A percentile compares a stretch with the other conserved stretches of the same genome.
Evolutionary conservation across 1,140 invertebrate genomes (phyloP).

Genomic region (Drosophila baimaii): DNA sequence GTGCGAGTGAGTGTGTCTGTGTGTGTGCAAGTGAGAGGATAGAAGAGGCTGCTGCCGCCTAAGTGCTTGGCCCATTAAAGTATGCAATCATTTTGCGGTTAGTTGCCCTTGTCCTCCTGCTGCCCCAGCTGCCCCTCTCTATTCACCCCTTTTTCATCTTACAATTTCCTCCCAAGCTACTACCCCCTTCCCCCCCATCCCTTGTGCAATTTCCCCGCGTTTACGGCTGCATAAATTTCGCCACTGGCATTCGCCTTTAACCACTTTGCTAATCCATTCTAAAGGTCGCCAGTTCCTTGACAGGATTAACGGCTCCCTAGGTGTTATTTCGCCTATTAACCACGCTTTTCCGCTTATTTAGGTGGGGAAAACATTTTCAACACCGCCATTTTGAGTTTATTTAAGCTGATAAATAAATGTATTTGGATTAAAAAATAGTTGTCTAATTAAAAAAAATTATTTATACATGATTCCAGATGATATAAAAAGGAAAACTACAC

Average conservation of each 20-base stretch:
- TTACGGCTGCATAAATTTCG: constrained; percentile 51
- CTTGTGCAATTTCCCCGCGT: neutral
- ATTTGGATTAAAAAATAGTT: neutral
- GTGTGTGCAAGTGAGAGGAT: neutral
- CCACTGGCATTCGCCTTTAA: constrained; percentile 27
- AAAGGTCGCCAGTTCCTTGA: constrained; percentile 32
- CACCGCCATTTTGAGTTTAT: neutral
- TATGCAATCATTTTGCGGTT: constrained; percentile 81
- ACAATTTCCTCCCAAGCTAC: constrained; percentile 7
- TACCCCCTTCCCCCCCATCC: neutral
- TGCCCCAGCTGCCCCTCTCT: neutral
- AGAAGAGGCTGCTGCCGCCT: constrained; percentile 48
- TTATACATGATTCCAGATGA: no score
- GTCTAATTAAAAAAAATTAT: neutral
- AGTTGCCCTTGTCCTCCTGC: constrained; percentile 27
- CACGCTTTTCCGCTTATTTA: constrained; percentile 4
- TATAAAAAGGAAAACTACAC: no score
- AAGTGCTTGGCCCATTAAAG: constrained; percentile 81
- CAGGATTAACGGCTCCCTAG: constrained; percentile 38
- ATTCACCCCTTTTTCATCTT: neutral
- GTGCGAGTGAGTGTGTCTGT: neutral
- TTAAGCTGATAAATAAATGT: neutral
- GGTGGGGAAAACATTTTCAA: neutral
- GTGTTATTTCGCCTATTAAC: constrained; percentile 10
- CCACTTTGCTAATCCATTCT: constrained; percentile 32